phyloP scores from a whole-genome alignment of 2,888 invertebrate species.

The Cacoxenus indagator region DNA sequence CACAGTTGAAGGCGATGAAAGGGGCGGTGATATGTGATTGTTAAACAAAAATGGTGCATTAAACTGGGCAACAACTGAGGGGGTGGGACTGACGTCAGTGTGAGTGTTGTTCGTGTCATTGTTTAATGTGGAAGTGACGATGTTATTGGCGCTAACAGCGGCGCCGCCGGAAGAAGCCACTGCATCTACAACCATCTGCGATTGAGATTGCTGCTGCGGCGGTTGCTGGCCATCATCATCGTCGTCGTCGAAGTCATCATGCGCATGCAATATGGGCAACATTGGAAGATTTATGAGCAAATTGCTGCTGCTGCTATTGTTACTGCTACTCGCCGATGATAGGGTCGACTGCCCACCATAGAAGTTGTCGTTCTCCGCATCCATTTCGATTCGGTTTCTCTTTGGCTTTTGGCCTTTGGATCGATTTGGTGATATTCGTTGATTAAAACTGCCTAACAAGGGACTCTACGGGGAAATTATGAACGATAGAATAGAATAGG shows the following conservation, averaged over 20 bases:
- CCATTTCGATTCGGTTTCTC: slow-evolving; percentile 34
- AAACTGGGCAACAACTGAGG: slow-evolving; percentile 33
- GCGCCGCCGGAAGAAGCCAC: slow-evolving; percentile 26
- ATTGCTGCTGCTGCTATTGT: slow-evolving; percentile 53
- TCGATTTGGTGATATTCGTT: slow-evolving; percentile 30
- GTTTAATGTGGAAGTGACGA: slow-evolving; percentile 16
- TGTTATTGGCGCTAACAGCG: slow-evolving; percentile 30
- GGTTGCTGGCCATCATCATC: slow-evolving; percentile 27
- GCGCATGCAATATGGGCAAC: slow-evolving; percentile 43
- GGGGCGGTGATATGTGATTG: slow-evolving; percentile 35
- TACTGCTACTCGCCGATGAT: slow-evolving; percentile 57
- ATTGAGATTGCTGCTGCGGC: slow-evolving; percentile 16
- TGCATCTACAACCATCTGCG: slow-evolving; percentile 28
- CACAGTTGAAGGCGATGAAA: slow-evolving; percentile 39
- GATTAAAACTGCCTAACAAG: slow-evolving; percentile 36
- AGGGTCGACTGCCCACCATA: slow-evolving; percentile 49
- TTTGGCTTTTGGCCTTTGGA: too few species aligned
- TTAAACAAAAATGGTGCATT: slow-evolving; percentile 45
- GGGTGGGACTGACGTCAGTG: slow-evolving; percentile 26
- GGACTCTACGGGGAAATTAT: slow-evolving; percentile 35
- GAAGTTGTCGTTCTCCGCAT: slow-evolving; percentile 52
- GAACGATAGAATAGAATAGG: slow-evolving; percentile 19
- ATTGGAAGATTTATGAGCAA: slow-evolving; percentile 47
- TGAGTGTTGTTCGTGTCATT: slow-evolving; percentile 12
- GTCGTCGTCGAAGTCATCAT: slow-evolving; percentile 40